These are phyloP conservation scores for Tipula helvola DNA, from an alignment of 2,888 invertebrate genomes.

Conservation along the genomic window DNA sequence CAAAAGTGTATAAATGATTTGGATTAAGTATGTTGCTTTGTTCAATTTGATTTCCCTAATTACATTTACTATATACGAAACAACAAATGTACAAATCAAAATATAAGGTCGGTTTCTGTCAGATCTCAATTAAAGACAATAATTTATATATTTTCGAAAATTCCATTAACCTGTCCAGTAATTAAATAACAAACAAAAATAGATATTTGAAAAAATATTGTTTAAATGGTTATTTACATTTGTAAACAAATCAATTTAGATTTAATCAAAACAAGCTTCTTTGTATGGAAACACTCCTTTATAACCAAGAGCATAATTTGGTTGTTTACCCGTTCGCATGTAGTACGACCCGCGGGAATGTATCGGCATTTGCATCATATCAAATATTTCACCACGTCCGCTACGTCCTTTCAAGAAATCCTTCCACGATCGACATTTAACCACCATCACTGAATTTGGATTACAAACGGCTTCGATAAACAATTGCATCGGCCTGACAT, in stretches of 20 bases:
- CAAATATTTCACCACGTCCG: background rate
- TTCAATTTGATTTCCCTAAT: too few relatives aligned
- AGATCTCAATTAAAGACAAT: too few relatives aligned
- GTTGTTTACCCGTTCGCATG: background rate
- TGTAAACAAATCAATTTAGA: background rate
- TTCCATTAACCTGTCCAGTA: too few relatives aligned
- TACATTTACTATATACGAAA: too few relatives aligned
- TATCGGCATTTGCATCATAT: background rate
- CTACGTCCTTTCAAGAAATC: background rate
- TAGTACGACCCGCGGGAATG: background rate
- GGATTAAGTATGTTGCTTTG: too few relatives aligned
- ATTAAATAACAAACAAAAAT: too few relatives aligned
- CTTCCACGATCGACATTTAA: background rate
- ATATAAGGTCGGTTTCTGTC: too few relatives aligned
- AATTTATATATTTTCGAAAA: too few relatives aligned
- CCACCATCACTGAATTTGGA: background rate
- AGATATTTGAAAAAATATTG: too few relatives aligned
- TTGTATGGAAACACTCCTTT: background rate
- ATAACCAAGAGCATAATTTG: background rate
- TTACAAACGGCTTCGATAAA: constrained; percentile 9
- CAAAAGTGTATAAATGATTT: too few relatives aligned
- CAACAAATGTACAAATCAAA: too few relatives aligned
- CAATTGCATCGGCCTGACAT: background rate
- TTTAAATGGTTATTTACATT: too few relatives aligned
- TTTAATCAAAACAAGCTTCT: background rate